A percentile compares a stretch with the other conserved stretches of the same genome.
Conservation (phyloP, 2,113 vertebrate genomes). For the Pedionomus torquatus region DNA sequence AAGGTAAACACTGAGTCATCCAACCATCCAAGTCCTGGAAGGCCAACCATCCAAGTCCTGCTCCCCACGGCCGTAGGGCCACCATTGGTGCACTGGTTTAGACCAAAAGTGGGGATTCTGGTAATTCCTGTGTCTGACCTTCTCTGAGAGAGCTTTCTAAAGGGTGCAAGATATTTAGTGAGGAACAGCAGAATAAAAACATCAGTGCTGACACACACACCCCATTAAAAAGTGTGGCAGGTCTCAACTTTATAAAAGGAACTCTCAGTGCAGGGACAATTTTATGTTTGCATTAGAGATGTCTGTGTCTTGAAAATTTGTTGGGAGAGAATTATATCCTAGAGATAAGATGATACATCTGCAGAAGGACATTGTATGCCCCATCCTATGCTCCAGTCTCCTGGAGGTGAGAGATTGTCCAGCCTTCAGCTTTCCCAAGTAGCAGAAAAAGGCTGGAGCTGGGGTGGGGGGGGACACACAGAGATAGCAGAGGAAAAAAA, state of each 20-base stretch:
- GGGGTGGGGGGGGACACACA: fast-evolving
- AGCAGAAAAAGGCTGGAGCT: background rate
- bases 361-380: background rate
- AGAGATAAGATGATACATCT: background rate
- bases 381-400: background rate
- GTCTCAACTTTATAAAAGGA: background rate
- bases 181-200: background rate
- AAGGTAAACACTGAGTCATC: slow-evolving; percentile 52
- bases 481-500: background rate
- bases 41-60: background rate
- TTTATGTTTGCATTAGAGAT: background rate
- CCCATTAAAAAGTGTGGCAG: background rate
- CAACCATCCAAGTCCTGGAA: background rate
- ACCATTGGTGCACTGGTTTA: background rate
- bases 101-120: background rate
- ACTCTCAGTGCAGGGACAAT: background rate
- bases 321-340: background rate
- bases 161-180: background rate
- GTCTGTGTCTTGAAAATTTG: background rate
- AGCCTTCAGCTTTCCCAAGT: background rate
- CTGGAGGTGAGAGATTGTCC: background rate
- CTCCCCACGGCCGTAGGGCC: background rate
- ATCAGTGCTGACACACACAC: fast-evolving
- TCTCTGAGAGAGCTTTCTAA: background rate
- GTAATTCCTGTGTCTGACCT: background rate